Conservation (phyloP, 1,140 invertebrate genomes). For the Zeugodacus cucurbitae region DNA sequence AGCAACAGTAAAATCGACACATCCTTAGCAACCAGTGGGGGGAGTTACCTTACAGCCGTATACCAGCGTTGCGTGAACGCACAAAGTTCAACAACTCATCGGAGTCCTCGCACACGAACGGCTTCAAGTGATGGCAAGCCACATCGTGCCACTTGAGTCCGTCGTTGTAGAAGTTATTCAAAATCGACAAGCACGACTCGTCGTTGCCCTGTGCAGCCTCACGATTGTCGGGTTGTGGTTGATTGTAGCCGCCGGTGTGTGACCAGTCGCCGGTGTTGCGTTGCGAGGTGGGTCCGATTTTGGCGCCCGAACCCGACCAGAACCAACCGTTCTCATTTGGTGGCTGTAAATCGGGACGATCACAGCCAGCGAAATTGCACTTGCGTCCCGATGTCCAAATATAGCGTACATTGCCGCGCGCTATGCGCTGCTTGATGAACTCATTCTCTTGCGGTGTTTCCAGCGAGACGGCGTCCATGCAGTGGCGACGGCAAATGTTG, state of each 20-base stretch:
- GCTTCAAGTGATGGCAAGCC: conserved; percentile 90
- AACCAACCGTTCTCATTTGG: conserved; percentile 93
- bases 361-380: conserved; percentile 92
- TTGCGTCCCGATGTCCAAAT: conserved; percentile 93
- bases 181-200: conserved; percentile 87
- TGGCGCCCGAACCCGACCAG: conserved; percentile 90
- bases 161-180: conserved; percentile 94
- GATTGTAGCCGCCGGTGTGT: conserved; percentile 84
- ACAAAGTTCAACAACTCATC: conserved; percentile 92
- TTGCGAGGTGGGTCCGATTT: conserved; percentile 88
- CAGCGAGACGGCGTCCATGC: conserved; percentile 91
- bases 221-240: conserved; percentile 88
- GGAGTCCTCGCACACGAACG: conserved; percentile 93
- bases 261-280: conserved; percentile 91
- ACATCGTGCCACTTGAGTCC: conserved; percentile 93
- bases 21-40: not conserved
- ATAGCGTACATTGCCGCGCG: conserved; percentile 77
- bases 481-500: conserved; percentile 91
- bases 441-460: conserved; percentile 92
- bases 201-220: conserved; percentile 89
- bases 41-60: conserved; percentile 78
- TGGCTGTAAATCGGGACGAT: conserved; percentile 86
- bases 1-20: not conserved
- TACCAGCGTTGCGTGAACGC: conserved; percentile 83
- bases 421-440: conserved; percentile 87